Evolutionary conservation across 1,140 invertebrate genomes (phyloP), one percentile per base, ranked within the genome.

Genomic region (Monochamus saltuarius): DNA sequence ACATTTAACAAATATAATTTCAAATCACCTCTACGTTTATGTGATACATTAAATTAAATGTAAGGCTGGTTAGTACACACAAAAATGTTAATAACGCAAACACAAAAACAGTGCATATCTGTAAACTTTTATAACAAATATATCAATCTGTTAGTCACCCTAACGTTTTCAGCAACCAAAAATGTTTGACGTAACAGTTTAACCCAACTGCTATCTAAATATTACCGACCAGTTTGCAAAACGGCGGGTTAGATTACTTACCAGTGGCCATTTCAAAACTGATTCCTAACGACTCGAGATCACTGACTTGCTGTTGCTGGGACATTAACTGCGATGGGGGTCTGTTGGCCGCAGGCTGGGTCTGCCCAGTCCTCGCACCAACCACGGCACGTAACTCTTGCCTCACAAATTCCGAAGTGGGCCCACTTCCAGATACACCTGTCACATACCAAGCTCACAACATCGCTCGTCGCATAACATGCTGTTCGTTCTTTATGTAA

Each of bases 341-440:
- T 11, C 59, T 62, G 7, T 52, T 55, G 47, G 77, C 76, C 2
- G 65, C 46, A 6, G 62, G 56, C 56, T 80, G 78, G 4, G 65
- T 64, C 42, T 76, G 77, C 61, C 87, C 86, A 11, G 88, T 89
- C 69, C 92, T 82, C 34, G 88, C 90, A 63, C 89, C 91, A 57
- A 95, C 91, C 58, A 91, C 87, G 14, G 90, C 91, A 69, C 92
- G 83, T 66, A 95, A 80, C 77, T 94, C 92, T 82, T 95, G 91
- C 71, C 91, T 84, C 60, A 95, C 92, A 78, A 89, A 94, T 76
- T 95, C 91, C 7, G 87, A 87, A 37, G 88, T 87, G 43, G 82
- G 69, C 54, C 65, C 73, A 63, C 67, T 64, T 47, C 67, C 71
- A 35, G 68, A 65, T 45, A 73, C 69, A 72, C 73, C 73, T 73